Percentiles rank a stretch among this genome's conserved stretches.
These are phyloP conservation scores for Esox niger DNA, from an alignment of 2,113 vertebrate species.

Conservation along the genomic window DNA sequence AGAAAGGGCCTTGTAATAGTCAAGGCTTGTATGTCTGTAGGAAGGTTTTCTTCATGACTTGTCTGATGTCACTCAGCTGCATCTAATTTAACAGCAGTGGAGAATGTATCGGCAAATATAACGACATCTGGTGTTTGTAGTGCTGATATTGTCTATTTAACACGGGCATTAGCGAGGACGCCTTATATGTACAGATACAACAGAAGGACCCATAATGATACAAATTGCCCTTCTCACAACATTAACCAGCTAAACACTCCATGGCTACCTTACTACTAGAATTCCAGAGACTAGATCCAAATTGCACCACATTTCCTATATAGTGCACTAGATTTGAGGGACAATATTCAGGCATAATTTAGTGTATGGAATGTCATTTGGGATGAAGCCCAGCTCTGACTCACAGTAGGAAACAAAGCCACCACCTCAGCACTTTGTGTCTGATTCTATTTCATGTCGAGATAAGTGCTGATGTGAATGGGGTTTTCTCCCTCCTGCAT, in stretches of 20 bases:
- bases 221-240: constrained; percentile 69
- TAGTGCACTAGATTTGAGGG: too few relatives aligned
- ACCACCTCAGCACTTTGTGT: constrained; percentile 57
- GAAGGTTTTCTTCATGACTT: constrained; percentile 30
- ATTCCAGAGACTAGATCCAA: constrained; percentile 19
- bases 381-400: not conserved
- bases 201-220: constrained; percentile 43
- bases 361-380: too few relatives aligned
- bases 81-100: constrained; percentile 41
- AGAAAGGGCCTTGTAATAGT: too few relatives aligned
- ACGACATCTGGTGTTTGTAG: constrained; percentile 33
- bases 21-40: too few relatives aligned
- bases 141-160: constrained; percentile 24
- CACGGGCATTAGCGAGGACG: constrained; percentile 23
- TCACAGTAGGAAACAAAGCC: constrained; percentile 54
- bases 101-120: constrained; percentile 43
- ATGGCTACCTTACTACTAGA: constrained; percentile 19
- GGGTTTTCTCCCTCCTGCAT: constrained; percentile 32
- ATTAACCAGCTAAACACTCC: constrained; percentile 64
- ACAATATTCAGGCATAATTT: too few relatives aligned
- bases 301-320: too few relatives aligned
- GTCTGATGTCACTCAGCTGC: constrained; percentile 16
- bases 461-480: constrained; percentile 63
- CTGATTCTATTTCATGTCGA: constrained; percentile 54
- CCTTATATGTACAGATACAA: constrained; percentile 43